Evolutionary conservation across 2,888 invertebrate genomes (phyloP), one percentile per base, ranked within the genome.

Genomic region (Xestia xanthographa): DNA sequence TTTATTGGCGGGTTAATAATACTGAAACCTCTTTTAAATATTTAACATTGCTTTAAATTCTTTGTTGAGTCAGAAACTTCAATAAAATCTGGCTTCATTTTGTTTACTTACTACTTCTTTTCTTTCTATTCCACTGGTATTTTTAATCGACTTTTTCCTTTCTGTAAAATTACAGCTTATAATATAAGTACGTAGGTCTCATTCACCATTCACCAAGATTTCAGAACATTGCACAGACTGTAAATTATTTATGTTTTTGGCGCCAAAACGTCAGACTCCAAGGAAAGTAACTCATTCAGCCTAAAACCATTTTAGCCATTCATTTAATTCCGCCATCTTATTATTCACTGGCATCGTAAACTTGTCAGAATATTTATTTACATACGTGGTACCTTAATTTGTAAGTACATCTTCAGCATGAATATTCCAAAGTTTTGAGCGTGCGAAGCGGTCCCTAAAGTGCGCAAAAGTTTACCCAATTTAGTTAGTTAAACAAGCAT

Each of bases 351-450:
- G 71, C 48, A 72, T 66, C 80, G 77, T 85, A 83, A 85, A 83
- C 79, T 70, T 79, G 72, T 79, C 73, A 60, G 83, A 63, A 80
- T 86, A 87, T 89, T 89, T 90, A 90, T 91, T 89, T 89, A 89
- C 89, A 86, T 89, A 85, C 68, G 72, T 77, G 72, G 14, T 2
- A 60, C 74, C 63, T 84, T 89, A 89, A 89, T 90, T 90, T 88
- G 85, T 65, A n/a, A 50, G 58, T 88, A 86, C 83, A 83, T 87
- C 80, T 83, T 79, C n/a, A 38, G 29, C 76, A 76, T 82, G 77
- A 85, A 88, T 84, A 80, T 85, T 79, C 67, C 41, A n/a, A 83
- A 88, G 77, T 86, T 87, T 87, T 60, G 72, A 63, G 74, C 79
- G 62, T 71, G 77, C 45, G 62, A 76, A 72, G 43, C 79, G 69